Conservation (phyloP, 2,797 vertebrate genomes). For the Pseudochaenichthys georgianus region DNA sequence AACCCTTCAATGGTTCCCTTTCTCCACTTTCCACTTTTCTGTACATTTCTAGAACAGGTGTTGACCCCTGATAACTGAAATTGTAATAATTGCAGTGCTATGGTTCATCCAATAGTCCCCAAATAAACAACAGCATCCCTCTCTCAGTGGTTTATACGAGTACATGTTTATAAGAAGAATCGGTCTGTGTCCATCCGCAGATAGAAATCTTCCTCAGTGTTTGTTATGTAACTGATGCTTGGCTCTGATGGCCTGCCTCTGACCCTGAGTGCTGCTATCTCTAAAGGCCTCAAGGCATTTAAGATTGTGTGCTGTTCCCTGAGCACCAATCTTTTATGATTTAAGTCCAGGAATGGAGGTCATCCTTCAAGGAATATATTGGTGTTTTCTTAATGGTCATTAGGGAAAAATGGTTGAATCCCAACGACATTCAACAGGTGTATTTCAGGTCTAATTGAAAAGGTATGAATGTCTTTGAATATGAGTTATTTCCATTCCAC, state of each 20-base stretch:
- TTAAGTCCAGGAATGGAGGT: slow-evolving; percentile 4
- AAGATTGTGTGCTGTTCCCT: slow-evolving; percentile 29
- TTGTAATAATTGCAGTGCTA: slow-evolving; percentile 1
- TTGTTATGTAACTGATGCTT: slow-evolving; percentile 76
- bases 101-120: slow-evolving; percentile 2
- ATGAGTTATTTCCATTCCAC: background rate
- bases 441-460: background rate
- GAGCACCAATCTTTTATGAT: slow-evolving; percentile 25
- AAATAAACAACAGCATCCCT: slow-evolving; percentile 29
- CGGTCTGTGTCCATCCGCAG: slow-evolving; percentile 64
- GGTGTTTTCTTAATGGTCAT: slow-evolving; percentile 4
- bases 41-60: slow-evolving; percentile 6
- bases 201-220: slow-evolving; percentile 71
- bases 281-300: slow-evolving; percentile 39
- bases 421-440: background rate
- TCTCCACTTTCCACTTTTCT: background rate
- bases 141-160: slow-evolving; percentile 14
- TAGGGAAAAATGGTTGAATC: background rate
- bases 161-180: slow-evolving; percentile 55
- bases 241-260: slow-evolving; percentile 64
- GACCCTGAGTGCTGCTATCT: slow-evolving; percentile 61
- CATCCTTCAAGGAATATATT: slow-evolving; percentile 1
- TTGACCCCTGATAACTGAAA: background rate
- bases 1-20: background rate
- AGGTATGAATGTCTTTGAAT: background rate